Base-by-base conservation (phyloP, 2,797 vertebrate species). In the Champsocephalus gunnari region DNA sequence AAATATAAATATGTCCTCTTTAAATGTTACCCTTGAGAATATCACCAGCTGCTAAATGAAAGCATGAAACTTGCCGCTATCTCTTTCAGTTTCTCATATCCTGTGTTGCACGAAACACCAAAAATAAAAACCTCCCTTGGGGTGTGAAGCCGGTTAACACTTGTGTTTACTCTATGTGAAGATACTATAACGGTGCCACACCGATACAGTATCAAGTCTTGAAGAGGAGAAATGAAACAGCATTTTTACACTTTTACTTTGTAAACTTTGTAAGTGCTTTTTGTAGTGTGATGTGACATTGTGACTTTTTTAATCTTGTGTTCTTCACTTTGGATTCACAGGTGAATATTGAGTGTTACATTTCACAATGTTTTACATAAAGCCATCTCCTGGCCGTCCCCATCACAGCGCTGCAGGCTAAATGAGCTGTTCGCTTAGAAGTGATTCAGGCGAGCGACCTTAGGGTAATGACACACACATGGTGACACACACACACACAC, bases 381-480 rank as follows among this genome's bases (percentile, higher is more conserved):
- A 81, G 24, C 38, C 0, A 10, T 28, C 2, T 5, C 62, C 51
- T 48, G 57, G 71, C 63, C 11, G 28, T 80, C 38, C 65, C 41
- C 74, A 57, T 80, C 71, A 60, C 47, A 4, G 16, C 4, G 3
- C 78, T 65, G 1, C 1, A 56, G 55, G 64, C 76, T 19, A 47
- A 71, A 62, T 50, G 9, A 57, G 47, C 54, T 8, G 56, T 67
- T 88, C 81, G 68, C 79, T 80, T n/a, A 51, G 34, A 77, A 79
- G 58, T 71, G 69, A 68, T 41, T 79, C 61, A 83, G 56, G 14
- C 16, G 3, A 28, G 68, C 14, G 0, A 9, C 58, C 16, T 9
- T 66, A 62, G 55, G 77, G 38, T 51, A 53, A 32, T 90, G 88
- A 87, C 53, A 32, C 44, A 66, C 44, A 44, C 58, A 19, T 55